Percentiles rank a stretch among this genome's conserved stretches.
Evolutionary conservation across 2,113 vertebrate genomes (phyloP).

Genomic region (Sylvilagus bachmani): DNA sequence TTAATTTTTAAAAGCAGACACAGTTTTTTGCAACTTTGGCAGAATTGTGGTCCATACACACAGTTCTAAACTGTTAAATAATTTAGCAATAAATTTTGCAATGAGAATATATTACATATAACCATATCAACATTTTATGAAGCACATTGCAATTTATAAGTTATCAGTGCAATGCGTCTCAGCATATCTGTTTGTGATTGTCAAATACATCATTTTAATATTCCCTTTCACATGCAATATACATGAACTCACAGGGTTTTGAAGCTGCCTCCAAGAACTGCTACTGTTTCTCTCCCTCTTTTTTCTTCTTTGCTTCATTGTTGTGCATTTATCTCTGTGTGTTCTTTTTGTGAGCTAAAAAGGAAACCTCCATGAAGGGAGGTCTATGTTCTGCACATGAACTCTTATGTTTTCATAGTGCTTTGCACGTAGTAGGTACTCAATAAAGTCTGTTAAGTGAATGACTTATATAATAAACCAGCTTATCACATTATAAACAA

Average conservation of each 20-base stretch:
- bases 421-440: neutral
- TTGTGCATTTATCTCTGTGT: neutral
- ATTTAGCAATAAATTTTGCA: conserved; percentile 85
- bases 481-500: conserved; percentile 50
- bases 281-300: neutral
- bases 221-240: conserved; percentile 77
- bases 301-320: neutral
- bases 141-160: conserved; percentile 72
- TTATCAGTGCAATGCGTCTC: conserved; percentile 82
- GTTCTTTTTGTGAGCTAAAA: neutral
- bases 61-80: conserved; percentile 82
- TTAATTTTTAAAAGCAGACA: conserved; percentile 75
- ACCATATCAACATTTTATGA: conserved; percentile 85
- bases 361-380: neutral
- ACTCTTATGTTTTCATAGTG: neutral
- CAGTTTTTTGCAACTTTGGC: conserved; percentile 53
- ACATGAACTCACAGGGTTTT: conserved; percentile 66
- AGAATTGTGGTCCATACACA: conserved; percentile 66
- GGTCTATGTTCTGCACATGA: neutral
- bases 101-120: conserved; percentile 73
- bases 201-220: conserved; percentile 83
- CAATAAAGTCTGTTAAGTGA: conserved; percentile 31
- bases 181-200: conserved; percentile 78
- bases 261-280: conserved; percentile 27
- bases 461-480: neutral